Base-by-base conservation (phyloP, 1,140 invertebrate species). In the Megalopta genalis region DNA sequence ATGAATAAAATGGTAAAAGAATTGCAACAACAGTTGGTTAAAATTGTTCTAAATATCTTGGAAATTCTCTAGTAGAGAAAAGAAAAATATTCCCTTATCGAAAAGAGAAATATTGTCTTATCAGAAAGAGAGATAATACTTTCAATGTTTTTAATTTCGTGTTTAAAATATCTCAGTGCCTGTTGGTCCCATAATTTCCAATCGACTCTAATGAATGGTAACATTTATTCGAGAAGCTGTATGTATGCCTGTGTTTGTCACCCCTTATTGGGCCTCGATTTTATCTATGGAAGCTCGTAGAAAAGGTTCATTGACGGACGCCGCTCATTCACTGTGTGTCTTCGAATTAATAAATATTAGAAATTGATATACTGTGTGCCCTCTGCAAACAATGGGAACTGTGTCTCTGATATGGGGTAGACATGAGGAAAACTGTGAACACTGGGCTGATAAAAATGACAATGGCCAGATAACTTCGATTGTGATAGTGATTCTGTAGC, bases 271-370 rank as follows among this genome's bases (percentile, higher is more conserved):
- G 4, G 21, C 5, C 12, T 25, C 37, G 2, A 14, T 21, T 37
- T 32, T 66, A 39, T 74, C 62, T 54, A 10, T 21, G 32, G 9
- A 6, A 42, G 16, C 32, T 64, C 9, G 27, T n/a, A 52, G 39
- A 63, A 39, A 65, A 14, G 21, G 39, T 37, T 25, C 32, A 74
- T 74, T 42, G 23, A 65, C 21, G 42, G 42, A 37, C 5, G 12
- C 21, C 21, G 6, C 63, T 73, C 71, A 52, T 64, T 21, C 2
- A 2, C 14, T 14, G n/a, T 73, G n/a, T 63, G 57, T 59, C 52
- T 37, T 39, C 32, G 27, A 39, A 63, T 63, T 63, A 37, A 72
- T 59, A 72, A 72, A 72, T 72, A 72, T 62, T 72, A 62, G 25
- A 49, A 63, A 72, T 21, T 27, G 70, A 32, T 49, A 25, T 16